These are phyloP conservation scores for Globodera rostochiensis DNA, from an alignment of 1,140 invertebrate genomes.

Conservation along the genomic window DNA sequence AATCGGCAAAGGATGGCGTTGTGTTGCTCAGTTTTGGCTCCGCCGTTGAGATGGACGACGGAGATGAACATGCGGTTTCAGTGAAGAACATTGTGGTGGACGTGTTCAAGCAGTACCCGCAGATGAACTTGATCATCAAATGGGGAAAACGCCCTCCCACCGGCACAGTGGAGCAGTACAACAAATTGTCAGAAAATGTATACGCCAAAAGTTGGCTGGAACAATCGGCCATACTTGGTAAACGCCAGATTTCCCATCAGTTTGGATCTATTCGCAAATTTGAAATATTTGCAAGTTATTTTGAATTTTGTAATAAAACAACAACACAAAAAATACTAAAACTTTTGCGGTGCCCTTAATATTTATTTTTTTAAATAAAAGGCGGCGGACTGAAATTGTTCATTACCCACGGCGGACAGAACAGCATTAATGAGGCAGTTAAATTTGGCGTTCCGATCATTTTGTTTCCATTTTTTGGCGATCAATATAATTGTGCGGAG, in stretches of 20 bases:
- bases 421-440: conserved; percentile 11
- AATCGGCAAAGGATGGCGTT: conserved; percentile 30
- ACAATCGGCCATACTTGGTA: conserved; percentile 73
- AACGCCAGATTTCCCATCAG: conserved; percentile 52
- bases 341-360: too few relatives aligned
- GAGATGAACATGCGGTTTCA: background rate
- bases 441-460: conserved; percentile 79
- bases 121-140: conserved; percentile 50
- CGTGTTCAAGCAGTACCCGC: conserved; percentile 44
- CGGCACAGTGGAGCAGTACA: conserved; percentile 16
- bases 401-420: conserved; percentile 18
- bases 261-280: too few relatives aligned
- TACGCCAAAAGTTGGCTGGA: conserved; percentile 72
- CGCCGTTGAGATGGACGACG: conserved; percentile 36
- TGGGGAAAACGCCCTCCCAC: background rate
- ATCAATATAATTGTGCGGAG: conserved; percentile 38
- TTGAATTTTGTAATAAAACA: background rate
- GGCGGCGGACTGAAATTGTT: conserved; percentile 69
- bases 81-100: conserved; percentile 44
- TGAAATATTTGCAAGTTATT: too few relatives aligned
- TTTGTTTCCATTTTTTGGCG: conserved; percentile 71
- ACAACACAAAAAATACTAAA: background rate
- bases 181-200: conserved; percentile 52
- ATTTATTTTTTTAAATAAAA: background rate
- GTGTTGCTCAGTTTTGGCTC: conserved; percentile 47